Evolutionary conservation across 1,140 invertebrate genomes (phyloP), one percentile per base, ranked within the genome.

Genomic region (Zaprionus tsacasi): DNA sequence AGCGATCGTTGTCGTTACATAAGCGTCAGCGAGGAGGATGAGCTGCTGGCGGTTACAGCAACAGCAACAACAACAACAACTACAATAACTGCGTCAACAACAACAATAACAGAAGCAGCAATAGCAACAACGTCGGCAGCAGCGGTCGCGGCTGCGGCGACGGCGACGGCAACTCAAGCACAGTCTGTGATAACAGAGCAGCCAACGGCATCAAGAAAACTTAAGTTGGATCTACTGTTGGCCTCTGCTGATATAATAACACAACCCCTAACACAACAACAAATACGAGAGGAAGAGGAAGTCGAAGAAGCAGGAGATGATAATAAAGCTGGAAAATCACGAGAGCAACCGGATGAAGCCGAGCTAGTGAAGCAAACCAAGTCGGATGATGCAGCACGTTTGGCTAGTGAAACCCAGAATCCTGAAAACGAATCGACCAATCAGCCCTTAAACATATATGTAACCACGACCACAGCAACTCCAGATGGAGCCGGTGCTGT

Each of bases 151-250:
- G 27, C 43, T 21, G 35, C 54, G 56, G 21, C 54, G 52, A 40
- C 68, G 48, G 52, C 70, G 70, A 59, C 74, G 60, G 60, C 70
- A 82, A 81, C 78, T 78, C 90, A 91, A 91, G 83, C 79, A 92
- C 85, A 90, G 76, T 91, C 91, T 92, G 91, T 92, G 91, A 92
- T 92, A 92, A 92, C 91, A 87, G 91, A 92, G 88, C 91, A 92
- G 80, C 91, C 91, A 85, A 92, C 91, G 70, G 77, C 91, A 79
- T 86, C 91, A 66, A 91, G 77, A 61, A 91, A 91, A 79, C 76
- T 91, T 56, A 82, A 91, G 69, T 76, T 81, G 79, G 83, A 91
- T 78, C 74, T 92, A 81, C 75, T 91, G 76, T 91, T 92, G 86
- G 90, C 89, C 77, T 91, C 80, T 82, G 81, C 82, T 76, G 83